Percentiles rank a stretch among this genome's conserved stretches.
Conservation (phyloP, 1,140 invertebrate genomes). For the Sipha flava region DNA sequence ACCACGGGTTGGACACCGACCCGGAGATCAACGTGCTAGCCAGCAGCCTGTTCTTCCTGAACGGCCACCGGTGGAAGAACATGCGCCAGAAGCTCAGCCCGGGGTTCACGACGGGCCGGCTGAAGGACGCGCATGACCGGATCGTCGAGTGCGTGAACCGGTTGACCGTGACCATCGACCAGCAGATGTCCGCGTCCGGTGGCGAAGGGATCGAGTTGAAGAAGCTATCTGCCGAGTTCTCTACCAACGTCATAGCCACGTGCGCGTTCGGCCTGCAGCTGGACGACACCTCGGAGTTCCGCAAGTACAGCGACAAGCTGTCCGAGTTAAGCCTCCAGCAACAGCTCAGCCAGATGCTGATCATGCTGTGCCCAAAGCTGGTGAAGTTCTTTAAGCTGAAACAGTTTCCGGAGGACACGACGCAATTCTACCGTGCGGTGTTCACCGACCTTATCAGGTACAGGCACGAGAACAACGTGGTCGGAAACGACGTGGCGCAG, state of each 20-base stretch:
- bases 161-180: constrained; percentile 37
- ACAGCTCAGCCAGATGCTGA: not conserved
- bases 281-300: not conserved
- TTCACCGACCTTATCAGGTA: constrained; percentile 36
- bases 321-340: constrained; percentile 2
- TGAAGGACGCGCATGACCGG: constrained; percentile 38
- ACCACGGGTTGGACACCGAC: constrained; percentile 46
- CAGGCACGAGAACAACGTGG: constrained; percentile 30
- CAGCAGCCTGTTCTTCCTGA: constrained; percentile 47
- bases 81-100: constrained; percentile 54
- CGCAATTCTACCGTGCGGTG: constrained; percentile 36
- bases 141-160: constrained; percentile 38
- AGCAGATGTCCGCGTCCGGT: constrained; percentile 37
- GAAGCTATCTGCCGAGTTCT: constrained; percentile 18
- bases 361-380: constrained; percentile 32
- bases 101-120: constrained; percentile 54
- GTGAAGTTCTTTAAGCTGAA: constrained; percentile 16
- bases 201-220: constrained; percentile 5
- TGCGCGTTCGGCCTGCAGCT: constrained; percentile 35
- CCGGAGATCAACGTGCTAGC: constrained; percentile 47
- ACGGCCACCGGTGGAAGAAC: constrained; percentile 51
- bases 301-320: not conserved
- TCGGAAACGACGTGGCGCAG: constrained; percentile 40
- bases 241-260: constrained; percentile 35
- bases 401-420: constrained; percentile 33